A percentile compares a stretch with the other conserved stretches of the same genome.
Evolutionary conservation across 2,797 vertebrate species (phyloP).

Genomic region (Rhinatrema bivittatum): DNA sequence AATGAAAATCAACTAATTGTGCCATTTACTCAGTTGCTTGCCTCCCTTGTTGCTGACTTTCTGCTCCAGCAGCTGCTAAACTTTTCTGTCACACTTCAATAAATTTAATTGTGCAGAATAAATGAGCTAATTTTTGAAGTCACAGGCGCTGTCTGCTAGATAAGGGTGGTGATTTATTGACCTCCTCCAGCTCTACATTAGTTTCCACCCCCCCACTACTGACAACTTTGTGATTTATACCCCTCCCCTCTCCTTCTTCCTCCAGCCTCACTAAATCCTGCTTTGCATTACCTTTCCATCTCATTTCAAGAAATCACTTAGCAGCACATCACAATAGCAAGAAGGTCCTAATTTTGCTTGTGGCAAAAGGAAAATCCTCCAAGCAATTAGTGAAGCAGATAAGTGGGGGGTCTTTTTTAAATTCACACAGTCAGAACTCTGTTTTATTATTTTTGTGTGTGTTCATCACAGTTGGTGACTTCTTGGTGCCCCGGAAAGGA

Average conservation of each 20-base stretch:
- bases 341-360: conserved; percentile 6
- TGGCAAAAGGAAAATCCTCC: conserved; percentile 9
- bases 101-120: conserved; percentile 99
- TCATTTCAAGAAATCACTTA: conserved; percentile 22
- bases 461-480: too few species aligned
- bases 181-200: conserved; percentile 57
- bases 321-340: conserved; percentile 4
- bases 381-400: conserved; percentile 10
- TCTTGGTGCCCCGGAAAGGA: too few species aligned
- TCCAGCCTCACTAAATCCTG: not conserved
- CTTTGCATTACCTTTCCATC: conserved; percentile 15
- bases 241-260: not conserved
- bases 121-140: conserved; percentile 99
- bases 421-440: too few species aligned
- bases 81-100: conserved; percentile 98
- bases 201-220: conserved; percentile 55
- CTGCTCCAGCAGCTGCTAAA: conserved; percentile 81
- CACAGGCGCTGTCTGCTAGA: conserved; percentile 88
- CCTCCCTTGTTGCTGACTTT: conserved; percentile 71
- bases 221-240: conserved; percentile 30
- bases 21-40: conserved; percentile 75
- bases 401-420: too few species aligned
- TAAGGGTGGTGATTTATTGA: conserved; percentile 94
- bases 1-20: conserved; percentile 83
- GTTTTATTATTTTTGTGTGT: too few species aligned